Conservation (phyloP, 2,888 invertebrate species). For the Encarsia formosa region DNA sequence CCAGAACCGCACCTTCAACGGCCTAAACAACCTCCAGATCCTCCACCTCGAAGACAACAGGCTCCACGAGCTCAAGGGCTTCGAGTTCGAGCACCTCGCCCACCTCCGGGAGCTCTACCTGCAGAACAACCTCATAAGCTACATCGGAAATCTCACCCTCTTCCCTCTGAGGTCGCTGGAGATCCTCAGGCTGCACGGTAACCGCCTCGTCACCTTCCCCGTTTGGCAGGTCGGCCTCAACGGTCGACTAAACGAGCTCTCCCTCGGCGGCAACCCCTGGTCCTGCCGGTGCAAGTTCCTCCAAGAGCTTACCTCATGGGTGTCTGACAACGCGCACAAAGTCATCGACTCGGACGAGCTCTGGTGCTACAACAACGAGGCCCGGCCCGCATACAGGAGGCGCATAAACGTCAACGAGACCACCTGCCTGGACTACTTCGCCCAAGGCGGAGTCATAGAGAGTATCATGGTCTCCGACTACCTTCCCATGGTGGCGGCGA, state of each 20-base stretch:
- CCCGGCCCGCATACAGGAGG: conserved; percentile 70
- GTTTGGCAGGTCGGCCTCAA: conserved; percentile 69
- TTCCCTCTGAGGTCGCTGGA: conserved; percentile 72
- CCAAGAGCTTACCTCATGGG: conserved; percentile 77
- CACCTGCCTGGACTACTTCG: conserved; percentile 81
- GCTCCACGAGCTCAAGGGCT: conserved; percentile 73
- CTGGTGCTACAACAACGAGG: conserved; percentile 76
- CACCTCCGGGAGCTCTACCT: conserved; percentile 78
- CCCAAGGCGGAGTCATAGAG: conserved; percentile 77
- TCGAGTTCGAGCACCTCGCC: conserved; percentile 78
- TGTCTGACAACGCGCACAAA: conserved; percentile 75
- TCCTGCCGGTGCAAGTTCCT: conserved; percentile 87
- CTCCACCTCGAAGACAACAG: conserved; percentile 84
- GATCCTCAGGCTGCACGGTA: conserved; percentile 78
- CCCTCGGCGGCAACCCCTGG: conserved; percentile 82
- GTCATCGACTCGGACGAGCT: conserved; percentile 75
- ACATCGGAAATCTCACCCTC: conserved; percentile 78
- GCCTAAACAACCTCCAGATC: conserved; percentile 71
- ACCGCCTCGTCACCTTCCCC: conserved; percentile 74
- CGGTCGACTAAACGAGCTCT: conserved; percentile 67
- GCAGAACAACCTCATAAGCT: conserved; percentile 77
- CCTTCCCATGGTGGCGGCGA: conserved; percentile 77
- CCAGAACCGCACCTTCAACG: conserved; percentile 87
- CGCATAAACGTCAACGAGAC: conserved; percentile 81
- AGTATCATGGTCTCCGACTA: conserved; percentile 79